Conservation (phyloP, 2,797 vertebrate genomes). For the Protonibea diacanthus region DNA sequence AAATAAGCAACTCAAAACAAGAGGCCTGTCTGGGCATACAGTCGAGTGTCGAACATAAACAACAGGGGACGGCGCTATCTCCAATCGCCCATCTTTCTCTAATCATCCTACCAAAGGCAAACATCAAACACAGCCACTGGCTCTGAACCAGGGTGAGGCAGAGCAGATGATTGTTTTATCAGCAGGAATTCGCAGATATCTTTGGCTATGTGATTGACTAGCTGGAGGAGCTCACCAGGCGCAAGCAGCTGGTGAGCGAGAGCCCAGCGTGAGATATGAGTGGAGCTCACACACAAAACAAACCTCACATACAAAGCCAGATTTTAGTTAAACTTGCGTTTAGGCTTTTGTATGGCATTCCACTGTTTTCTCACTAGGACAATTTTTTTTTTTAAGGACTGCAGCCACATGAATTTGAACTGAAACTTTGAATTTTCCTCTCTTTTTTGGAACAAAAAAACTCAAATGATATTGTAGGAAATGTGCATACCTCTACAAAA, state of each 20-base stretch:
- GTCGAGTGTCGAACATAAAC: conserved; percentile 74
- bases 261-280: conserved; percentile 44
- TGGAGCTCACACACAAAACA: conserved; percentile 34
- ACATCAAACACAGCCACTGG: conserved; percentile 79
- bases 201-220: conserved; percentile 54
- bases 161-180: conserved; percentile 84
- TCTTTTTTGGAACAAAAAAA: too few relatives aligned
- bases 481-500: too few relatives aligned
- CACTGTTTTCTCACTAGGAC: neutral
- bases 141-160: conserved; percentile 74
- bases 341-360: neutral
- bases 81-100: conserved; percentile 69
- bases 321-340: conserved; percentile 8
- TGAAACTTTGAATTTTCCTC: neutral
- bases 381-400: neutral
- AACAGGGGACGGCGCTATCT: conserved; percentile 69
- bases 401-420: too few relatives aligned
- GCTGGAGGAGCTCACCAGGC: conserved; percentile 56
- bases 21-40: conserved; percentile 43
- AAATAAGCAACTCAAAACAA: conserved; percentile 46
- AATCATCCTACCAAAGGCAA: conserved; percentile 78
- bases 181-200: conserved; percentile 83
- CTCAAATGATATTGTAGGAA: neutral
- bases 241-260: conserved; percentile 62
- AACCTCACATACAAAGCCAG: conserved; percentile 32